phyloP scores from a whole-genome alignment of 1,140 invertebrate genomes.

The Drosophila micromelanica region DNA sequence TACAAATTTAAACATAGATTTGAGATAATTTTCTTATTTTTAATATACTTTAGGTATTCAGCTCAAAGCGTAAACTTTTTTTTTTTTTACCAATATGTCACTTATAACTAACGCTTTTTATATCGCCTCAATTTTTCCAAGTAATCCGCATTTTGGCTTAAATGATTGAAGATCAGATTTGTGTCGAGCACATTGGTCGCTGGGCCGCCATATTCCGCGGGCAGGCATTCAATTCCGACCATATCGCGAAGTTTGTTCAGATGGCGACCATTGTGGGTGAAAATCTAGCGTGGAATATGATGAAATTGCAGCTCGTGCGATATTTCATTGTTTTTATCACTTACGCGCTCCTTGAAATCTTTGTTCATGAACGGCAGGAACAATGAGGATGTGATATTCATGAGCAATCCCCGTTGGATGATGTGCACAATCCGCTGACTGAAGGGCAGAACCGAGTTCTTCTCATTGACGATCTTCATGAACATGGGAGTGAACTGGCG shows the following conservation, averaged over 20 bases:
- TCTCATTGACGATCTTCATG: constrained; percentile 73
- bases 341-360: constrained; percentile 74
- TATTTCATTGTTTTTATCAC: constrained; percentile 1
- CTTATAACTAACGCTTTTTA: constrained; percentile 47
- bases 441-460: constrained; percentile 72
- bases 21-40: no score
- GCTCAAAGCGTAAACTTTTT: no score
- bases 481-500: constrained; percentile 68
- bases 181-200: constrained; percentile 68
- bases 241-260: constrained; percentile 72
- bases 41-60: no score
- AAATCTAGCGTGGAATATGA: constrained; percentile 52
- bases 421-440: constrained; percentile 68
- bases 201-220: constrained; percentile 78
- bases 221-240: constrained; percentile 70
- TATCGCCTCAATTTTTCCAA: constrained; percentile 67
- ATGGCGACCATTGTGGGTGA: constrained; percentile 73
- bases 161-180: constrained; percentile 69
- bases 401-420: constrained; percentile 72
- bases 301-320: not conserved
- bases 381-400: constrained; percentile 69
- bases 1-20: no score
- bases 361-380: constrained; percentile 79
- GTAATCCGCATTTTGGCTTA: constrained; percentile 61
- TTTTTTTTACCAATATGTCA: not conserved